Evolutionary conservation across 2,113 vertebrate genomes (phyloP).

Genomic region (Oxyruncus cristatus): DNA sequence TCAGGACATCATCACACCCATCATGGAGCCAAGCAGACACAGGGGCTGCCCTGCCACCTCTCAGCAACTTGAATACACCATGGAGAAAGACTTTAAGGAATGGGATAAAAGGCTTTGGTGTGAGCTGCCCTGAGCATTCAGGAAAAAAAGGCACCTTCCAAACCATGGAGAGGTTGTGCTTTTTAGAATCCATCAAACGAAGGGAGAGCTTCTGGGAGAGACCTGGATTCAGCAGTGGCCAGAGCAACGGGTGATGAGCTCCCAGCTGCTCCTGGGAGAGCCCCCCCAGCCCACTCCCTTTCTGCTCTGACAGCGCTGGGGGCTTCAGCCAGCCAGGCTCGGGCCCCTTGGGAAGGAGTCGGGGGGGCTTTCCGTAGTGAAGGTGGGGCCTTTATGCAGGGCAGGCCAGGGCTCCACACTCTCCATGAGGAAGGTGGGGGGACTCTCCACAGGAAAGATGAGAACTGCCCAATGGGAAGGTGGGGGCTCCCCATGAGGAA

Average conservation of each 20-base stretch:
- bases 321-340: background rate
- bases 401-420: background rate
- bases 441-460: background rate
- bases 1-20: background rate
- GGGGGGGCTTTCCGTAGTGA: background rate
- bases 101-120: background rate
- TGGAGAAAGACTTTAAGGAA: background rate
- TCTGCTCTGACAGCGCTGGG: rapidly evolving
- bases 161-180: background rate
- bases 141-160: background rate
- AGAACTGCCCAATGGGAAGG: rapidly evolving
- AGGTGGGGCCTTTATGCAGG: background rate
- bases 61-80: background rate
- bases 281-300: background rate
- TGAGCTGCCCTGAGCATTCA: background rate
- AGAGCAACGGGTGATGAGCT: rapidly evolving
- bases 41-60: no score
- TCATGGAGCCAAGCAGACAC: rapidly evolving
- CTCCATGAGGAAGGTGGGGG: background rate
- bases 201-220: background rate
- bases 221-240: background rate
- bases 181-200: background rate
- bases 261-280: background rate
- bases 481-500: background rate
- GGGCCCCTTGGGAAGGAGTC: rapidly evolving